Base-by-base conservation (phyloP, 1,140 invertebrate genomes). In the Tetranychus cinnabarinus region DNA sequence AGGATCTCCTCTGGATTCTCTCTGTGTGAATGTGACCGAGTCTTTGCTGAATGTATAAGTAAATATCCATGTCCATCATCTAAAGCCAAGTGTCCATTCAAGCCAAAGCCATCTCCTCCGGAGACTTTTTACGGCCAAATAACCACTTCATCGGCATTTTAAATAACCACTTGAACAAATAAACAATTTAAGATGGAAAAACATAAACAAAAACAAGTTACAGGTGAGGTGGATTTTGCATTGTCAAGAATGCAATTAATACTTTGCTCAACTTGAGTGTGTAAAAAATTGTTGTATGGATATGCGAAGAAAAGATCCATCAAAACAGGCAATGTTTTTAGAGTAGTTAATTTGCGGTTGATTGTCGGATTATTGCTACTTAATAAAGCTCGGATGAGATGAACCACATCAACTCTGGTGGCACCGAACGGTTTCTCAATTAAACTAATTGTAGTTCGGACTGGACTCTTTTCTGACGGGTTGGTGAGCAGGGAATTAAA, bases 201-300 rank as follows among this genome's bases (percentile, higher is more conserved):
- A 23, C 23, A 23, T 23, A 23, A 23, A 23, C 23, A 23, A 23
- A 23, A 23, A 55, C 23, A 23, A 12, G 54, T 55, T 12, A 55
- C 54, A 55, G 54, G 54, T 10, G 54, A 55, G 33, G 15, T 55
- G 2, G 54, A 55, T 31, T 55, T 55, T 12, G 58, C 56, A 45
- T 64, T 64, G n/a, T 64, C 45, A 33, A 65, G 37, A 42, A 65
- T 36, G 45, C 67, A 56, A n/a, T 56, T 74, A 75, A 89, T 74
- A 68, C 81, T 81, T 70, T 80, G 78, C 71, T 82, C 80, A 57
- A 88, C 82, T 76, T 87, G 82, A 61, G 82, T 82, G 73, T 90
- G 87, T 65, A 90, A 75, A 74, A 90, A 89, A 76, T 88, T 91
- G 75, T 91, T 90, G 79, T 84, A 82, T 39, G 78, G 76, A 76